A percentile compares a stretch with the other conserved stretches of the same genome.
Conservation (phyloP, 2,797 vertebrate genomes). For the Luscinia luscinia region DNA sequence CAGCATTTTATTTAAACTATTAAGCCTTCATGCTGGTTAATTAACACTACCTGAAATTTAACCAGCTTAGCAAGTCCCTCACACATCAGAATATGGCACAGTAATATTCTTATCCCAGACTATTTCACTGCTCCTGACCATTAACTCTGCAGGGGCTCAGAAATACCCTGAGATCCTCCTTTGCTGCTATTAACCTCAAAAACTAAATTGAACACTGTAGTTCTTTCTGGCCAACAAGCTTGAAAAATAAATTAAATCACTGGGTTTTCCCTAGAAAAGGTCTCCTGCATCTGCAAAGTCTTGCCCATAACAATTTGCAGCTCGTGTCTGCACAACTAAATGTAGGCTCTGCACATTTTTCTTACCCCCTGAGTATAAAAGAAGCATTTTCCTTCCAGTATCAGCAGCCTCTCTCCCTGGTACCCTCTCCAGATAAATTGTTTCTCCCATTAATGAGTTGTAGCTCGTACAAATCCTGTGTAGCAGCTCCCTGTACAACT, state of each 20-base stretch:
- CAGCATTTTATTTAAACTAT: not conserved
- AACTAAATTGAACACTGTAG: not conserved
- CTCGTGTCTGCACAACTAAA: not conserved
- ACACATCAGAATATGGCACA: not conserved
- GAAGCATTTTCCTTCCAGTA: not conserved
- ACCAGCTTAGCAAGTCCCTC: not conserved
- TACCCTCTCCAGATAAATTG: slow-evolving; percentile 22
- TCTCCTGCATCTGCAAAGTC: not conserved
- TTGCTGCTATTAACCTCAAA: not conserved
- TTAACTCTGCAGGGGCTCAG: slow-evolving; percentile 37
- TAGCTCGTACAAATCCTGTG: not conserved
- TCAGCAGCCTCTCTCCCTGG: not conserved
- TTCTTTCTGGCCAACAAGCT: not conserved
- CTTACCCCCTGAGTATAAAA: not conserved
- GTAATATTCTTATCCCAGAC: not conserved
- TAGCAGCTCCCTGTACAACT: slow-evolving; percentile 16
- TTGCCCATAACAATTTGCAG: not conserved
- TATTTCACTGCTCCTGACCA: not conserved
- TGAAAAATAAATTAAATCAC: slow-evolving; percentile 8
- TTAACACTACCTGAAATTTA: not conserved
- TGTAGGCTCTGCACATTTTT: not conserved
- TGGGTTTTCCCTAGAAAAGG: not conserved
- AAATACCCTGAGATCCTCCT: not conserved
- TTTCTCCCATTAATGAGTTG: slow-evolving; percentile 44
- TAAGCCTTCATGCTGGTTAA: not conserved